Percentiles rank a stretch among this genome's conserved stretches.
phyloP scores from a whole-genome alignment of 1,140 invertebrate species.

The Uloborus diversus region DNA sequence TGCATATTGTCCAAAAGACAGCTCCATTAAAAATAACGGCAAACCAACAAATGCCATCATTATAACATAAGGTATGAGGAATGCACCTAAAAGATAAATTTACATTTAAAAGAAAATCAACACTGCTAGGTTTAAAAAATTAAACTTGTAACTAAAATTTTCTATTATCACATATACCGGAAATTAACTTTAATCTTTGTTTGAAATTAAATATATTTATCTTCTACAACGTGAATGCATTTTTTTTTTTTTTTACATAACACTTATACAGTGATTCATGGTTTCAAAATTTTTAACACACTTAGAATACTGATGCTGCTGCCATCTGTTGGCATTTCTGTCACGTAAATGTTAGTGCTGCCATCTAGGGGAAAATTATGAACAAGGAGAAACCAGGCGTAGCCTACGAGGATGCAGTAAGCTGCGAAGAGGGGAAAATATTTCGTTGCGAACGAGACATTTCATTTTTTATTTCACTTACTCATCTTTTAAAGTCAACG shows the following conservation, averaged over 20 bases:
- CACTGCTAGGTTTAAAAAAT: neutral
- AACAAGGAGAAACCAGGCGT: no score
- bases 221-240: neutral
- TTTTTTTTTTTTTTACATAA: neutral
- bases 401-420: no score
- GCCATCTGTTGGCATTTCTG: no score
- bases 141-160: neutral
- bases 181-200: neutral
- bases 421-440: no score
- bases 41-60: constrained; percentile 94
- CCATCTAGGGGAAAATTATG: no score
- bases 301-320: no score
- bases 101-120: no score
- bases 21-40: constrained; percentile 86
- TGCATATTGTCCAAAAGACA: constrained; percentile 70
- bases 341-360: no score
- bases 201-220: neutral
- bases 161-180: neutral
- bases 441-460: no score
- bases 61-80: constrained; percentile 94
- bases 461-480: no score
- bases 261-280: neutral
- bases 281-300: no score
- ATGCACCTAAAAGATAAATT: constrained; percentile 78
- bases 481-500: no score